phyloP scores from a whole-genome alignment of 2,113 vertebrate species.

The Tylochromis polylepis region DNA sequence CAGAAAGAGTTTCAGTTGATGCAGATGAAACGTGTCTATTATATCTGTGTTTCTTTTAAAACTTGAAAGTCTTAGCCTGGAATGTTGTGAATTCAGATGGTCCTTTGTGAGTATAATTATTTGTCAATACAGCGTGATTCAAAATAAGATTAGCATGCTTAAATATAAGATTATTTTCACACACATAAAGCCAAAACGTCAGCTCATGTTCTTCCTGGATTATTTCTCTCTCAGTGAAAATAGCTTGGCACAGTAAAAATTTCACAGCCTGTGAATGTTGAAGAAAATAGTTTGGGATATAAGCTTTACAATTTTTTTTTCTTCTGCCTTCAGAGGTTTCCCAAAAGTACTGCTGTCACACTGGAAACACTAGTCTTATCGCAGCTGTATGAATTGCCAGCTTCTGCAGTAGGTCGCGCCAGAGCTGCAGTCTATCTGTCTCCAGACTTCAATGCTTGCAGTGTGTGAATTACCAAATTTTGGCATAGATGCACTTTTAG shows the following conservation, averaged over 20 bases:
- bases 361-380: conserved; percentile 44
- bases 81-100: not conserved
- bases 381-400: conserved; percentile 23
- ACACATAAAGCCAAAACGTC: not conserved
- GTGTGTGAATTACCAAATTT: not conserved
- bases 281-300: conserved; percentile 24
- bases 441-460: not conserved
- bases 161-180: not conserved
- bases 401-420: conserved; percentile 39
- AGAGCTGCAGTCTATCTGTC: conserved; percentile 5
- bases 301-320: conserved; percentile 5
- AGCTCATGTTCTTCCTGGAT: not conserved
- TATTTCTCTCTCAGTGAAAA: conserved; percentile 5
- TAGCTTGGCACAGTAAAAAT: conserved; percentile 4
- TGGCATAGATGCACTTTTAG: not conserved
- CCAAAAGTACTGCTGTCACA: conserved; percentile 42
- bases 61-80: not conserved
- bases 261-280: conserved; percentile 26
- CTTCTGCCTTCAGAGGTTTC: conserved; percentile 8
- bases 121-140: not conserved
- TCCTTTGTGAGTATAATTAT: not conserved
- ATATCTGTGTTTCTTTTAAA: not conserved
- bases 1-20: not conserved
- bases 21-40: not conserved
- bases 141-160: not conserved